These are phyloP conservation scores for Alviniconcha marisindica DNA, from an alignment of 1,140 invertebrate genomes.

Conservation along the genomic window DNA sequence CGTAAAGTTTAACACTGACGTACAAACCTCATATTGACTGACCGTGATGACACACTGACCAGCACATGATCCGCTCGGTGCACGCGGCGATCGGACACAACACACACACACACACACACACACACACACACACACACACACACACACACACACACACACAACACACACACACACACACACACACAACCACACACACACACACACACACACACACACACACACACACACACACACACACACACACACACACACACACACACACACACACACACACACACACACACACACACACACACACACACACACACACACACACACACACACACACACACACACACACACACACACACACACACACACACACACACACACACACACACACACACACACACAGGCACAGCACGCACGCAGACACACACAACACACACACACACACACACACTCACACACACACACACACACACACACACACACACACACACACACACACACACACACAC, in stretches of 20 bases:
- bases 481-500: constrained; percentile 23
- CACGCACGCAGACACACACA: neutral
- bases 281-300: neutral
- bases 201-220: no score
- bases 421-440: neutral
- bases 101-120: no score
- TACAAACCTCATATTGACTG: no score
- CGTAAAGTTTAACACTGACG: no score
- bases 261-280: neutral
- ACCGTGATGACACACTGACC: no score
- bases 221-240: neutral
- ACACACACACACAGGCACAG: no score
- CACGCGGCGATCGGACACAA: no score
- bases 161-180: no score
- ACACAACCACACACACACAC: no score
- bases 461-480: constrained; percentile 16
- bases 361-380: constrained; percentile 19
- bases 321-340: neutral
- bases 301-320: neutral
- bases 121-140: no score
- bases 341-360: neutral
- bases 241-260: neutral
- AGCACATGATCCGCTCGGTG: no score
- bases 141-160: no score
- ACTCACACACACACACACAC: neutral